phyloP scores from a whole-genome alignment of 2,113 vertebrate genomes.

The Trogon surrucura region DNA sequence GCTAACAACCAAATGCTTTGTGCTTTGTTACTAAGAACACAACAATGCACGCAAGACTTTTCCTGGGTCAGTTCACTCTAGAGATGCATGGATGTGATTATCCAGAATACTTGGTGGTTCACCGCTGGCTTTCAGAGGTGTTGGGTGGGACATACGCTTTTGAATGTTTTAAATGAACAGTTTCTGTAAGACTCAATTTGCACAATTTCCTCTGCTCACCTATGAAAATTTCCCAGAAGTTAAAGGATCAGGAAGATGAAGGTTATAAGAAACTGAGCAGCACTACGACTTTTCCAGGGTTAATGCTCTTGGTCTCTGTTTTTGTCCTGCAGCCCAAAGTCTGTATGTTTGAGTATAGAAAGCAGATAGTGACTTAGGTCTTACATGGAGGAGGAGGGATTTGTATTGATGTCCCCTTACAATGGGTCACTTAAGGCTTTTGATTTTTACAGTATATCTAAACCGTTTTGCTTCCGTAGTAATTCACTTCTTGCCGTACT shows the following conservation, averaged over 20 bases:
- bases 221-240: neutral
- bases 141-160: neutral
- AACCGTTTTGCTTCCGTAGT: neutral
- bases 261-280: neutral
- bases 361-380: neutral
- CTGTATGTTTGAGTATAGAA: neutral
- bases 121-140: neutral
- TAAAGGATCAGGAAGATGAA: neutral
- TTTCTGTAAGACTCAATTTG: neutral
- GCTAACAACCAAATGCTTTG: neutral
- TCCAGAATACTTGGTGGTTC: neutral
- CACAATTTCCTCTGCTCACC: neutral
- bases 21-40: neutral
- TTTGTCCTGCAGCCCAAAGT: neutral
- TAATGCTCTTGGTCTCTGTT: neutral
- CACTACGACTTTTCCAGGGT: neutral
- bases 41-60: rapidly evolving
- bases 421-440: neutral
- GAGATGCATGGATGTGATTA: neutral
- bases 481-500: neutral
- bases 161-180: neutral
- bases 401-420: neutral
- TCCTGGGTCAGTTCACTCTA: neutral
- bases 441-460: neutral
- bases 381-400: neutral